These are phyloP conservation scores for Tachystola acroxantha DNA, from an alignment of 2,888 invertebrate species.

Conservation along the genomic window DNA sequence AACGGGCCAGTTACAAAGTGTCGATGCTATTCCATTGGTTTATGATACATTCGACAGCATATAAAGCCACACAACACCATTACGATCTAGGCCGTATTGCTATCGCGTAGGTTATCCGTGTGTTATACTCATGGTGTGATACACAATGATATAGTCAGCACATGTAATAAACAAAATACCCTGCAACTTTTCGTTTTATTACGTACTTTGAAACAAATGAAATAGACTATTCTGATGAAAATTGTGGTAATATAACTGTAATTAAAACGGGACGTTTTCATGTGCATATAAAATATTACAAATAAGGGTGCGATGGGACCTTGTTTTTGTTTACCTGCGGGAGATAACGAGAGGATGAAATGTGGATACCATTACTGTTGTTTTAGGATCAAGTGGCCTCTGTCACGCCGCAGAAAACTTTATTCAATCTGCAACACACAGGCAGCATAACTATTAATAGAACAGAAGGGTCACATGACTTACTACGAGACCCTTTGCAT, in stretches of 20 bases:
- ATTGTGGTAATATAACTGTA: neutral
- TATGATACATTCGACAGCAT: no score
- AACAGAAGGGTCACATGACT: neutral
- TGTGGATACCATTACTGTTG: slow-evolving; percentile 7
- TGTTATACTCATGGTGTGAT: no score
- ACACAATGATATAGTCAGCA: no score
- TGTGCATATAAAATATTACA: neutral
- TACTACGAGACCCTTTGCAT: neutral
- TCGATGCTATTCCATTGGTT: no score
- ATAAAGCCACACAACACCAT: no score
- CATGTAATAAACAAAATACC: no score
- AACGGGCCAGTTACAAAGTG: no score
- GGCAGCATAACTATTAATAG: neutral
- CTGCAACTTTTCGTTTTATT: no score
- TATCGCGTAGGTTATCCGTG: no score
- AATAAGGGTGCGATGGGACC: slow-evolving; percentile 1
- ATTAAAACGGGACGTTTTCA: neutral
- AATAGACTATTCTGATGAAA: no score
- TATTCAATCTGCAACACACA: slow-evolving; percentile 8
- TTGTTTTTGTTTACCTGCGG: slow-evolving; percentile 6
- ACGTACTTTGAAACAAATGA: no score
- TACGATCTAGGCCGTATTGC: no score
- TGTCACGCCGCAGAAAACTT: slow-evolving; percentile 1
- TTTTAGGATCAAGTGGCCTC: slow-evolving; percentile 4
- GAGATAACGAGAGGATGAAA: slow-evolving; percentile 8